Conservation (phyloP, 2,113 vertebrate species). For the Sinocyclocheilus grahami region DNA sequence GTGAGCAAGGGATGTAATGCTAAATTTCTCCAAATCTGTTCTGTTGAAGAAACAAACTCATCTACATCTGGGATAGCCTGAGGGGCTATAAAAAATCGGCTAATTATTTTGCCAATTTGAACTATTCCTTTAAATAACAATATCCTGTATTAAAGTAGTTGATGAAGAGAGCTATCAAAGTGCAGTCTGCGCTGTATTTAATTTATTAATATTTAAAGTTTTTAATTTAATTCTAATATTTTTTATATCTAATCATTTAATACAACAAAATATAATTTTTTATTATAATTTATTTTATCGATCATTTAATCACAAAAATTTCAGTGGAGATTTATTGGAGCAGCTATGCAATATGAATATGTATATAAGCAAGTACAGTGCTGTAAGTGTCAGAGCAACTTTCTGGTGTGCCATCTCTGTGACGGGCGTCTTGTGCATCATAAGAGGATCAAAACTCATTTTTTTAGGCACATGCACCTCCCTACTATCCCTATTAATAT, state of each 20-base stretch:
- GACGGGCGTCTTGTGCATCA: background rate
- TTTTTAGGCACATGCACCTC: background rate
- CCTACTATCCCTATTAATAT: background rate
- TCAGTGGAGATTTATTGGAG: background rate
- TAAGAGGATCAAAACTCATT: background rate
- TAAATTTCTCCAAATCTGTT: no score
- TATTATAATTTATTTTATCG: background rate
- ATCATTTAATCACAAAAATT: background rate
- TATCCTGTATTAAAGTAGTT: background rate
- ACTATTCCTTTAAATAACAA: no score
- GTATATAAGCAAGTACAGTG: no score
- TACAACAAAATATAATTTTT: background rate
- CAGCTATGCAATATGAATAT: background rate
- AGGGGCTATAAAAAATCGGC: no score
- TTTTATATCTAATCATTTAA: background rate
- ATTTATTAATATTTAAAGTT: background rate
- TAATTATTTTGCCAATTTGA: no score
- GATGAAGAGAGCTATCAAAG: background rate
- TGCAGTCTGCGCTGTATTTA: background rate
- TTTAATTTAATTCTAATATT: background rate
- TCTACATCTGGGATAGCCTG: no score
- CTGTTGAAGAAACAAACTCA: no score
- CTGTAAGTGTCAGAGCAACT: background rate
- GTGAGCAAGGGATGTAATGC: no score
- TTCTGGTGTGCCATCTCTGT: background rate